Base-by-base conservation (phyloP, 92 coral and sea anemone genomes). In the Phenganax marumi region DNA sequence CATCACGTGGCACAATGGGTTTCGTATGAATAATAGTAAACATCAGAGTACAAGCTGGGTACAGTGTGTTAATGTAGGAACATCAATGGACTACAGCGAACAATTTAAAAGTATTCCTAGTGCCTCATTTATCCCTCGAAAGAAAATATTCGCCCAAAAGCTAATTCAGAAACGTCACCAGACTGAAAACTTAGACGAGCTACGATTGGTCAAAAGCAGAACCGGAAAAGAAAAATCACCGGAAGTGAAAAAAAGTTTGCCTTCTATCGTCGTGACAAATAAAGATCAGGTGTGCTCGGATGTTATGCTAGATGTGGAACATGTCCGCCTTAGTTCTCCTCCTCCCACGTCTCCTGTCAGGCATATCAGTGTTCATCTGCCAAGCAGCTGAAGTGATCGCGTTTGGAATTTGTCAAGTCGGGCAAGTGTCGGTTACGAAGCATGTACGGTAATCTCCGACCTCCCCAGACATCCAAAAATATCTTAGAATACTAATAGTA, bases 261-360 rank as follows among this genome's bases (percentile, higher is more conserved):
- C 83, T 17, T 78, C 83, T 51, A 61, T 78, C 17, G 83, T 50
- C 1, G 10, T 78, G 18, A 52, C 83, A 23, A 65, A 60, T 22
- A 43, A 55, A 13, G 58, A 62, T 21, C 72, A 61, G 19, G 50
- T 14, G 62, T 53, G 63, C 65, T 24, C 54, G 25, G 49, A 18
- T 63, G 61, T 24, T 55, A 61, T 57, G 49, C 72, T 78, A 19
- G 83, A 62, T 26, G 83, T 78, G 26, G 46, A 61, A 49, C 70
- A 61, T 22, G 83, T 78, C 73, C 83, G 73, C 60, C 83, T 78
- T 78, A 78, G 63, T 60, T 60, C 83, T 14, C 83, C 83, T 3
- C 83, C 83, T 6, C 83, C 83, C 46, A 48, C 83, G 12, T 72
- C 83, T 77, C 60, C 68, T 19, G 58, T 78, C 73, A 78, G 83